phyloP scores from a whole-genome alignment of 35 echinoderm and acorn worm genomes.

The Lytechinus pictus region DNA sequence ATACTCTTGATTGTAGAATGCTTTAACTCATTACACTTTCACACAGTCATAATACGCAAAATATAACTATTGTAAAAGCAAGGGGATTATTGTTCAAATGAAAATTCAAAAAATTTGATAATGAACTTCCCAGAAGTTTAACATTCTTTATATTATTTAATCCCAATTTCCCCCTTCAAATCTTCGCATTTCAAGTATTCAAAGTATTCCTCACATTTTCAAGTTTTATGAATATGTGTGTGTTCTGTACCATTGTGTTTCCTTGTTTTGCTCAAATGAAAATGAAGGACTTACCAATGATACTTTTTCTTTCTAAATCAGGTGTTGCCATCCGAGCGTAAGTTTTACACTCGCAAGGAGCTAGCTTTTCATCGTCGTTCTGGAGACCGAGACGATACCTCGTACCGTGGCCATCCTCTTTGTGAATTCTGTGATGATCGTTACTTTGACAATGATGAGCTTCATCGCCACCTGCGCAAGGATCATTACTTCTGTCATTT shows the following conservation, averaged over 20 bases:
- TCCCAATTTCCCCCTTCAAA: neutral
- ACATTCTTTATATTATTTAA: neutral
- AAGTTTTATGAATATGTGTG: too few relatives aligned
- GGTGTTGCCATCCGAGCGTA: slow-evolving; percentile 92
- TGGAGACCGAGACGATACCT: slow-evolving; percentile 87
- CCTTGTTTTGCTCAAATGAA: too few relatives aligned
- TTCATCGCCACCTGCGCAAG: slow-evolving; percentile 79
- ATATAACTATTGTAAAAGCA: too few relatives aligned
- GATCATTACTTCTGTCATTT: slow-evolving; percentile 97
- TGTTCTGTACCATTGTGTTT: too few relatives aligned
- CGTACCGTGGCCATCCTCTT: slow-evolving; percentile 86
- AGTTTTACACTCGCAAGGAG: slow-evolving; percentile 77
- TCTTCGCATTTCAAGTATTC: neutral
- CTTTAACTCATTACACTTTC: too few relatives aligned
- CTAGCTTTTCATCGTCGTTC: slow-evolving; percentile 77
- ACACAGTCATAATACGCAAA: too few relatives aligned
- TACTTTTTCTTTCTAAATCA: slow-evolving; percentile 40
- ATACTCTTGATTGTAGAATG: too few relatives aligned
- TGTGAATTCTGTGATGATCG: slow-evolving; percentile 99
- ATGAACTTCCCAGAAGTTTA: neutral
- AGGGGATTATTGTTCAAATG: too few relatives aligned
- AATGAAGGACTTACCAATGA: too few relatives aligned
- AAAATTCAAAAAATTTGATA: neutral
- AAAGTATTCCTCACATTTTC: too few relatives aligned
- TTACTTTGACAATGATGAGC: slow-evolving; percentile 96